Evolutionary conservation across 1,140 invertebrate genomes (phyloP).

Genomic region (Calephelis virginiensis): DNA sequence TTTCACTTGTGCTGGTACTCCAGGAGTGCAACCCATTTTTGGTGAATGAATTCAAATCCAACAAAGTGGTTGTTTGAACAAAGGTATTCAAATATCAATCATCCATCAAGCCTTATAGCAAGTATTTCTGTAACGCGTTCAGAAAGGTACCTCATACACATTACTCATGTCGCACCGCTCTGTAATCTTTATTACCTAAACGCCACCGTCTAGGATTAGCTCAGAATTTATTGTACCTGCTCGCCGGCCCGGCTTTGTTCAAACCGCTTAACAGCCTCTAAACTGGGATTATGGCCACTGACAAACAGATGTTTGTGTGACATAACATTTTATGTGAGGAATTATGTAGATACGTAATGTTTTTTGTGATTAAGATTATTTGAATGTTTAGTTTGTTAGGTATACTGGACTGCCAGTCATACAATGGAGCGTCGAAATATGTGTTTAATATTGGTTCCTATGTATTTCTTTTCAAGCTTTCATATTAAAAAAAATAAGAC

Average conservation of each 20-base stretch:
- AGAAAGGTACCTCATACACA: conserved; percentile 22
- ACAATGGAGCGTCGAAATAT: too few relatives aligned
- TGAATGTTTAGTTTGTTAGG: neutral
- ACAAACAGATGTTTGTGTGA: conserved; percentile 29
- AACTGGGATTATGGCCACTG: conserved; percentile 36
- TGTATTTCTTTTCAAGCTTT: too few relatives aligned
- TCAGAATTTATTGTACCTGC: conserved; percentile 45
- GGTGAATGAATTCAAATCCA: too few relatives aligned
- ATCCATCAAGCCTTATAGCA: conserved; percentile 8
- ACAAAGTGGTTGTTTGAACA: neutral
- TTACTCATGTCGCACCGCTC: conserved; percentile 35
- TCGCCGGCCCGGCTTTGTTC: conserved; percentile 35
- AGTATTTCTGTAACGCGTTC: conserved; percentile 9
- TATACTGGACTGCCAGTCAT: too few relatives aligned
- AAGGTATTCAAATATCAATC: conserved; percentile 7
- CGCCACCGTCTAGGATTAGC: conserved; percentile 43
- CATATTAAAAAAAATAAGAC: too few relatives aligned
- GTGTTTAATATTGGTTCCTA: too few relatives aligned
- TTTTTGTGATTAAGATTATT: neutral
- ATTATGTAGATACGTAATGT: neutral
- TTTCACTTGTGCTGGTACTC: too few relatives aligned
- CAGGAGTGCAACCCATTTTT: too few relatives aligned
- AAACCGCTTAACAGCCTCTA: conserved; percentile 34
- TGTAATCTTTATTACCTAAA: conserved; percentile 46
- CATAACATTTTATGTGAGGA: neutral